A percentile compares a stretch with the other conserved stretches of the same genome.
phyloP scores from a whole-genome alignment of 2,113 vertebrate genomes.

The Candoia aspera region DNA sequence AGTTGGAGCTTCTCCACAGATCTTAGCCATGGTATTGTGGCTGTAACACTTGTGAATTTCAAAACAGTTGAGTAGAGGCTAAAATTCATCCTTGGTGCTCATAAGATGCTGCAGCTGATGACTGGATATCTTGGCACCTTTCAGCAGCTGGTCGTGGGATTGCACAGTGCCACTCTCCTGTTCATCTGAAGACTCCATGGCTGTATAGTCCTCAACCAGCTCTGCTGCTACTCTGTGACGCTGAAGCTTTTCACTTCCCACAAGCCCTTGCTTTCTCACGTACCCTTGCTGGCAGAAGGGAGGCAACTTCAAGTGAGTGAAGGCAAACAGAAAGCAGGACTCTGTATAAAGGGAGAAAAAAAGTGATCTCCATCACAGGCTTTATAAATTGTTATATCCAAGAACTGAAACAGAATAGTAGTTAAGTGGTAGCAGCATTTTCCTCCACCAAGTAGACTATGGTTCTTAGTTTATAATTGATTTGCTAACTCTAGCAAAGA shows the following conservation, averaged over 20 bases:
- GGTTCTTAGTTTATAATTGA: neutral
- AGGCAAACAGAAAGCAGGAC: slow-evolving; percentile 87
- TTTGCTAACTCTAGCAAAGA: neutral
- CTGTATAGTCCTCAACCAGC: slow-evolving; percentile 54
- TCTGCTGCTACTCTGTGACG: slow-evolving; percentile 61
- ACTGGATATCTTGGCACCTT: slow-evolving; percentile 34
- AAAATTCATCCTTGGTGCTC: slow-evolving; percentile 79
- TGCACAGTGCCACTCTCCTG: neutral
- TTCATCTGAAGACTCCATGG: neutral
- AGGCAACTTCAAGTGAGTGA: slow-evolving; percentile 86
- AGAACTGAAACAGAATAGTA: neutral
- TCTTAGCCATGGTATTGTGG: slow-evolving; percentile 21
- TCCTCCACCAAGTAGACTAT: neutral
- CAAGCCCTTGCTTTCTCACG: slow-evolving; percentile 77
- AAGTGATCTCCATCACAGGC: neutral
- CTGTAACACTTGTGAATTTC: slow-evolving; percentile 23
- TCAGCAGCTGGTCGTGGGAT: slow-evolving; percentile 47
- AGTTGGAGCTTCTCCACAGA: slow-evolving; percentile 33
- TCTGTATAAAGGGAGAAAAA: slow-evolving; percentile 72
- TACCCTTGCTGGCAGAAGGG: slow-evolving; percentile 90
- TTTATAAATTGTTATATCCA: neutral
- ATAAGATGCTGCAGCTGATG: slow-evolving; percentile 63
- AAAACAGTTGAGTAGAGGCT: slow-evolving; percentile 52
- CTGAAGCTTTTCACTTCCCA: slow-evolving; percentile 64
- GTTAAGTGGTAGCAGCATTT: neutral